These are phyloP conservation scores for Chloroceryle aenea DNA, from an alignment of 2,113 vertebrate species.

Conservation along the genomic window DNA sequence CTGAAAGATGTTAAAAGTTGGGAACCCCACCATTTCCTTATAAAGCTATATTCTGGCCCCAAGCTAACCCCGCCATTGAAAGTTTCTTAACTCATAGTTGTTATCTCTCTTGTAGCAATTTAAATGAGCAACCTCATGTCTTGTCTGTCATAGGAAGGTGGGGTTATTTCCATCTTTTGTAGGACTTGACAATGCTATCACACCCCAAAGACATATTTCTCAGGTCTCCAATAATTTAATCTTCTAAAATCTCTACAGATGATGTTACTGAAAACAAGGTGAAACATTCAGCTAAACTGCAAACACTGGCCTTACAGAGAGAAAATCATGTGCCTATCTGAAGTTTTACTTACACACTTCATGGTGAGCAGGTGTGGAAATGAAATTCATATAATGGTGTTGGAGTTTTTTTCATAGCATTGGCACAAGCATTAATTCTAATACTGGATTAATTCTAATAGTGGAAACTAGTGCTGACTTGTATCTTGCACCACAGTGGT, in stretches of 20 bases:
- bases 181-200: neutral
- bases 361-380: neutral
- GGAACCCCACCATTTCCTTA: neutral
- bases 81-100: neutral
- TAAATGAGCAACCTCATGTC: neutral
- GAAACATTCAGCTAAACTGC: slow-evolving; percentile 7
- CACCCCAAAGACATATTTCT: neutral
- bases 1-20: neutral
- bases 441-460: neutral
- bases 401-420: neutral
- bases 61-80: neutral
- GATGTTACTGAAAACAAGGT: neutral
- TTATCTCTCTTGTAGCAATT: neutral
- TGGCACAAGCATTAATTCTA: neutral
- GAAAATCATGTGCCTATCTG: neutral
- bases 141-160: neutral
- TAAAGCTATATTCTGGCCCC: neutral
- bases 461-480: neutral
- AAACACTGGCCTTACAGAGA: neutral
- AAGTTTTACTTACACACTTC: neutral
- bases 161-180: neutral
- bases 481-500: neutral
- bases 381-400: neutral
- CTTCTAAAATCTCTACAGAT: neutral
- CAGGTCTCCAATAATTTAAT: neutral